Evolutionary conservation across 1,140 invertebrate species (phyloP).

Genomic region (Macrobrachium nipponense): DNA sequence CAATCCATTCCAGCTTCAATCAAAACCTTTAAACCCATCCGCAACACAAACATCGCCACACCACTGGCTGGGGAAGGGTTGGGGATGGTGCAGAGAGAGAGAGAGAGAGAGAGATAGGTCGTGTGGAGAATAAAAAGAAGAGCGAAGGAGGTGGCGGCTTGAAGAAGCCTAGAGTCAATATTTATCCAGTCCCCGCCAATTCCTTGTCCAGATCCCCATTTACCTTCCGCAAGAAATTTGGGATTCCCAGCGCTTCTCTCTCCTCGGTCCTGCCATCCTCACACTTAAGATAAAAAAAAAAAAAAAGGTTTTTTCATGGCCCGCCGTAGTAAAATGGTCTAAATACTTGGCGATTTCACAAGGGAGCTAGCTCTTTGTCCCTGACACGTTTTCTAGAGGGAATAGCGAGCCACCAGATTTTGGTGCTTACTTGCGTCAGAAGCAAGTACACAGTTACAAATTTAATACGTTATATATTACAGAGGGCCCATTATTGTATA

Average conservation of each 20-base stretch:
- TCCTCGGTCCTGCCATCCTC: no score
- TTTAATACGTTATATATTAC: no score
- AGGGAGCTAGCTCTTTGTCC: no score
- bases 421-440: no score
- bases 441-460: no score
- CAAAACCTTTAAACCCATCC: conserved; percentile 9
- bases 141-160: neutral
- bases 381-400: no score
- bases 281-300: no score
- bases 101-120: conserved; percentile 13
- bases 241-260: neutral
- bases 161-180: neutral
- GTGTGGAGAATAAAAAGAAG: neutral
- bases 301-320: no score
- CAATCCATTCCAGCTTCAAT: neutral
- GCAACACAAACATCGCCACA: neutral
- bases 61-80: neutral
- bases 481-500: no score
- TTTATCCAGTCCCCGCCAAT: neutral
- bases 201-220: neutral
- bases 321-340: no score
- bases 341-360: no score
- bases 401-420: no score
- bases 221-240: neutral
- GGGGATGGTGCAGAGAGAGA: neutral